Base-by-base conservation (phyloP, 2,113 vertebrate genomes). In the Paedocypris sp. region DNA sequence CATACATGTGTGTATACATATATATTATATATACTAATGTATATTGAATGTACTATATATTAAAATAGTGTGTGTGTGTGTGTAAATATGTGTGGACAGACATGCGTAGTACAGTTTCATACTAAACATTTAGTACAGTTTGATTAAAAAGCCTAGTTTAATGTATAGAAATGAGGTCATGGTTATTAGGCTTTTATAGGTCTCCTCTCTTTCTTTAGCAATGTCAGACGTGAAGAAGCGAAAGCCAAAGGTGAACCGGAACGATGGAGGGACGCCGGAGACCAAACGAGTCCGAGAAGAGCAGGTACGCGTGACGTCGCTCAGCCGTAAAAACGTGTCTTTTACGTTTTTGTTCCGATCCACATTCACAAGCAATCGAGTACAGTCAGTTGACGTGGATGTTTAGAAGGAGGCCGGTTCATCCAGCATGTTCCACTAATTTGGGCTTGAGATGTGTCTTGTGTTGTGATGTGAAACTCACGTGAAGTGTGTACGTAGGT, bases 211-310 rank as follows among this genome's bases (percentile, higher is more conserved):
- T 42, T 51, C 0, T 54, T 33, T 33, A 62, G 1, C 2, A 3
- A 86, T 86, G 83, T 81, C 91, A 0, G 94, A 97, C 5, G 82
- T 88, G 73, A 96, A 97, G 82, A 97, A 97, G 66, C 80, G 94
- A 59, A 98, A 97, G 52, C 85, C 91, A 9, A 97, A 98, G 80
- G 93, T 98, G 36, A 83, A 94, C 69, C 88, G 92, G 22, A 91
- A 77, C 0, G 93, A 97, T 2, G 88, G 85, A 29, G 79, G 75
- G 4, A 87, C 88, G 0, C 66, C 83, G 1, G 94, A 98, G 66
- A 81, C 80, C 67, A 97, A 96, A 75, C 75, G 90, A 8, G 78
- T 70, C 67, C 86, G 91, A 4, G 79, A 68, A 1, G 94, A 98
- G 1, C 69, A 67, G 0, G 94, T 97, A 0, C 90, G 90, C 90